phyloP scores from a whole-genome alignment of 2,113 vertebrate species.

The Himantopus leucocephalus region DNA sequence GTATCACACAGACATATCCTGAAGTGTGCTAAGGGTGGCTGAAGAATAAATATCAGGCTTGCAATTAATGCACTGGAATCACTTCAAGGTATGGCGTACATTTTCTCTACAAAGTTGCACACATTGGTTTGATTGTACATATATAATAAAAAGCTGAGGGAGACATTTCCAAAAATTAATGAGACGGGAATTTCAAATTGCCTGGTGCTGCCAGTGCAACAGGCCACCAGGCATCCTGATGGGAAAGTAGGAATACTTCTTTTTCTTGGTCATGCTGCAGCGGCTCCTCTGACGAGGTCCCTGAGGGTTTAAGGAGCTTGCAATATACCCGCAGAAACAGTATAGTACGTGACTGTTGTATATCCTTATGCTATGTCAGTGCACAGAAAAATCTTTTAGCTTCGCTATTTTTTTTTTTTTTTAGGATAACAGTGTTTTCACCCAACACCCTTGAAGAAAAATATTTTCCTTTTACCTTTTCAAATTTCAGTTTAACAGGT shows the following conservation, averaged over 20 bases:
- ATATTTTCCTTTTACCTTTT: slow-evolving; percentile 84
- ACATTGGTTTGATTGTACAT: not conserved
- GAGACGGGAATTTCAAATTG: not conserved
- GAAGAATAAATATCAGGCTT: not conserved
- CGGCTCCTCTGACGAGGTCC: not conserved
- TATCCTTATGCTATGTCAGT: not conserved
- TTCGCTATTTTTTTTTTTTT: not conserved
- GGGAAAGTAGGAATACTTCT: not conserved
- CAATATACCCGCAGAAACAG: not conserved
- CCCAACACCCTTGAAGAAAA: not conserved
- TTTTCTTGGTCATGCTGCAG: not conserved
- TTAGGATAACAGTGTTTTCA: not conserved
- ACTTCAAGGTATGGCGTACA: not conserved
- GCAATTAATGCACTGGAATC: not conserved
- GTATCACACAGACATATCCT: not conserved
- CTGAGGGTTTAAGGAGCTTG: not conserved
- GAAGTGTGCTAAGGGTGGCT: not conserved
- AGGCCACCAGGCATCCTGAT: not conserved
- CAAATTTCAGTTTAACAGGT: slow-evolving; percentile 96
- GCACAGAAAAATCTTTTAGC: not conserved
- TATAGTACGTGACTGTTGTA: not conserved
- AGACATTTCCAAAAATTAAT: not conserved
- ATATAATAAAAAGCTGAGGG: not conserved
- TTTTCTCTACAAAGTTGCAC: not conserved
- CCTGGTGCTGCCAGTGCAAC: not conserved